A percentile compares a stretch with the other conserved stretches of the same genome.
phyloP scores from a whole-genome alignment of 2,888 invertebrate species.

The Oscheius myriophilus region DNA sequence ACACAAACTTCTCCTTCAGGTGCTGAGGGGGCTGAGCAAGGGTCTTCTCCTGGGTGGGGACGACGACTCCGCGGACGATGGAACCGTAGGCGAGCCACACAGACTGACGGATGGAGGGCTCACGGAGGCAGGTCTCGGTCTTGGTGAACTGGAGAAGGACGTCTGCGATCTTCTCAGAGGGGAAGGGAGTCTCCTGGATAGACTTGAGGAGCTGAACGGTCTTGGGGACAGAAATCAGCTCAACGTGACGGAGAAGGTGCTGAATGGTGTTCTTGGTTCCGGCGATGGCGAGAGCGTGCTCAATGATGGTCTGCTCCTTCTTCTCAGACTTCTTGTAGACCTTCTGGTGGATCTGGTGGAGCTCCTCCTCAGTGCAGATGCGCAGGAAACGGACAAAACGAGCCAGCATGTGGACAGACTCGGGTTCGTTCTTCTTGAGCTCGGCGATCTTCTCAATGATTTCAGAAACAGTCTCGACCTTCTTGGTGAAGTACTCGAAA shows the following conservation, averaged over 20 bases:
- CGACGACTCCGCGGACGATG: constrained; percentile 42
- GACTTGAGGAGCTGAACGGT: constrained; percentile 49
- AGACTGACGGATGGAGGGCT: constrained; percentile 43
- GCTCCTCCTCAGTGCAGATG: constrained; percentile 48
- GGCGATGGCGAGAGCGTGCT: constrained; percentile 52
- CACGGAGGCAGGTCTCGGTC: constrained; percentile 29
- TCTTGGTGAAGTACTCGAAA: constrained; percentile 46
- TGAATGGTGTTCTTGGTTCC: constrained; percentile 57
- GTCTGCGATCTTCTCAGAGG: constrained; percentile 45
- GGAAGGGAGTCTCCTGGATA: constrained; percentile 52
- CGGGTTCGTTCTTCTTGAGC: constrained; percentile 41
- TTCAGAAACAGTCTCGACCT: constrained; percentile 40
- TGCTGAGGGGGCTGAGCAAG: constrained; percentile 36
- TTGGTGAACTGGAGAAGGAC: constrained; percentile 38
- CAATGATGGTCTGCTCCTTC: constrained; percentile 42
- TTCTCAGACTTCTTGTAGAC: constrained; percentile 41
- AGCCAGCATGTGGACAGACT: constrained; percentile 27
- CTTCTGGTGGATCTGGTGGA: constrained; percentile 50
- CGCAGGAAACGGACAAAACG: constrained; percentile 59
- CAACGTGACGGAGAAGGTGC: constrained; percentile 38
- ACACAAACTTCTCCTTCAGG: constrained; percentile 49
- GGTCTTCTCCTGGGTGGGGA: constrained; percentile 25
- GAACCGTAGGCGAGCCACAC: constrained; percentile 50
- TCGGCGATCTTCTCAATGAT: constrained; percentile 44
- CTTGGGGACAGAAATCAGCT: constrained; percentile 35